A percentile compares a stretch with the other conserved stretches of the same genome.
Conservation (phyloP, 1,140 invertebrate genomes). For the Tribolium madens region DNA sequence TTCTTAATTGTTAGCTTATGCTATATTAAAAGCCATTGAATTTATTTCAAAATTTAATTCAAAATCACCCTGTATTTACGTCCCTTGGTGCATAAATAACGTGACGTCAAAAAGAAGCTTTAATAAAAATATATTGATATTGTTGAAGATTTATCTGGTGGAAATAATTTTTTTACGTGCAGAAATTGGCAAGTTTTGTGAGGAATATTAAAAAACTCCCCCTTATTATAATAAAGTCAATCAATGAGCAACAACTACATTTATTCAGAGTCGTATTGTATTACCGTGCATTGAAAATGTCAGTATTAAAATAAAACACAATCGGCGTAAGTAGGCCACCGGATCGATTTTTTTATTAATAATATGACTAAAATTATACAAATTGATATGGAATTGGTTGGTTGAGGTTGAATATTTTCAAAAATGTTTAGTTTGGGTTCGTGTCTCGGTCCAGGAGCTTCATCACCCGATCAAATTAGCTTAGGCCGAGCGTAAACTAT, state of each 20-base stretch:
- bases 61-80: no score
- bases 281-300: not conserved
- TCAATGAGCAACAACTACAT: not conserved
- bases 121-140: not conserved
- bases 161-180: not conserved
- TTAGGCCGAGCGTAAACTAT: constrained; percentile 35
- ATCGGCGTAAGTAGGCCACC: not conserved
- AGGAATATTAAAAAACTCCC: not conserved
- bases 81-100: not conserved
- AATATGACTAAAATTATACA: not conserved
- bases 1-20: no score
- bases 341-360: not conserved
- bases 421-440: not conserved
- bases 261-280: not conserved
- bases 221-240: not conserved
- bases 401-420: not conserved
- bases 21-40: no score
- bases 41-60: no score
- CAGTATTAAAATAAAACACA: not conserved
- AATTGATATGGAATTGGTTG: not conserved
- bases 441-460: not conserved
- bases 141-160: not conserved
- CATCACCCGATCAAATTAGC: constrained; percentile 43
- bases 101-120: not conserved
- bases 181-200: not conserved